Evolutionary conservation across 2,113 vertebrate species (phyloP).

Genomic region (Erinaceus europaeus): DNA sequence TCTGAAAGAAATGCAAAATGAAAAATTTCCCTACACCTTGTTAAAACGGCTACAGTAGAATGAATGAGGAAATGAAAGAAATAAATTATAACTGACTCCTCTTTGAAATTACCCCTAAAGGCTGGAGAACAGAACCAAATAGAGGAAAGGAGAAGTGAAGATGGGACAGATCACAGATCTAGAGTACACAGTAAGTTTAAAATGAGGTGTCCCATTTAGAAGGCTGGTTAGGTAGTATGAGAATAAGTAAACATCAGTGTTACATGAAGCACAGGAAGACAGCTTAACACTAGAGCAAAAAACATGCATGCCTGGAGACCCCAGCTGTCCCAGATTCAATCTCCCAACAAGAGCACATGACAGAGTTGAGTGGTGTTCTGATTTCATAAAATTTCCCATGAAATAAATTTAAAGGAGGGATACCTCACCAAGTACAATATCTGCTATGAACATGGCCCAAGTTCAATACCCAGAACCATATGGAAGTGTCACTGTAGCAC

Average conservation of each 20-base stretch:
- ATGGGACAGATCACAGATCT: background rate
- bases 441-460: no score
- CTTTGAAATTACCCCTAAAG: conserved; percentile 16
- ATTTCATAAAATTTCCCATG: no score
- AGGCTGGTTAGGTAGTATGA: background rate
- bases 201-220: background rate
- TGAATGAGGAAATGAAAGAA: conserved; percentile 29
- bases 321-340: no score
- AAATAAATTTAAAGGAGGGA: no score
- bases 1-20: conserved; percentile 72
- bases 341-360: no score
- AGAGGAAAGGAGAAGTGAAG: background rate
- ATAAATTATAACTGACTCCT: conserved; percentile 12
- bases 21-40: conserved; percentile 41
- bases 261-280: no score
- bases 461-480: no score
- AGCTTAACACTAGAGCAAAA: no score
- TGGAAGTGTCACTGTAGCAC: no score
- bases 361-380: no score
- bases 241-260: background rate
- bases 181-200: background rate
- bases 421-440: no score
- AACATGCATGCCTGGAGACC: no score
- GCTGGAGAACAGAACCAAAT: background rate
- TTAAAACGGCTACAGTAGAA: conserved; percentile 41